Evolutionary conservation across 2,888 invertebrate genomes (phyloP).

Genomic region (Melikaiella ostensackeni): DNA sequence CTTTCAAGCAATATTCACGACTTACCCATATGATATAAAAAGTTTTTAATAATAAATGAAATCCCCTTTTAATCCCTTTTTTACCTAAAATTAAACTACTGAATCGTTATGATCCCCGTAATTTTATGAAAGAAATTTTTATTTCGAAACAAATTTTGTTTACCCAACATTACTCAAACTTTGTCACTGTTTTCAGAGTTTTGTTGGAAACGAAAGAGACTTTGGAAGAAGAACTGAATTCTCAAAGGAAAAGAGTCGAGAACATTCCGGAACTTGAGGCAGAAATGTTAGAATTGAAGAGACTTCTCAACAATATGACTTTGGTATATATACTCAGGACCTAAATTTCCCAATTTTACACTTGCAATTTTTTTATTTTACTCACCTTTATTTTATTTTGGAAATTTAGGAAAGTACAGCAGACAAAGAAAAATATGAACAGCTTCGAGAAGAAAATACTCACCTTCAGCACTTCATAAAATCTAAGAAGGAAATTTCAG

Average conservation of each 20-base stretch:
- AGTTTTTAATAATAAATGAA: too few species aligned
- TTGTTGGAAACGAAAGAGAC: slow-evolving; percentile 94
- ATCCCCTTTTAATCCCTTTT: too few species aligned
- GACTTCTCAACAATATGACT: slow-evolving; percentile 90
- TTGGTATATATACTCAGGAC: slow-evolving; percentile 79
- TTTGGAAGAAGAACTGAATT: slow-evolving; percentile 92
- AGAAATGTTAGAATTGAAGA: slow-evolving; percentile 90
- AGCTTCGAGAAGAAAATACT: slow-evolving; percentile 93
- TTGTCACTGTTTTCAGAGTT: slow-evolving; percentile 79
- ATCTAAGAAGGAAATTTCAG: slow-evolving; percentile 85
- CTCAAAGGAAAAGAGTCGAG: slow-evolving; percentile 90
- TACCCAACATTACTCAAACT: too few species aligned
- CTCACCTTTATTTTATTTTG: slow-evolving; percentile 38
- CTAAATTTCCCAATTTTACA: slow-evolving; percentile 22
- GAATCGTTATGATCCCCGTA: too few species aligned
- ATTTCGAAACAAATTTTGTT: too few species aligned
- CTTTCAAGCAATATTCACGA: too few species aligned
- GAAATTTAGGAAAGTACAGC: slow-evolving; percentile 87
- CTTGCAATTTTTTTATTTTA: slow-evolving; percentile 40
- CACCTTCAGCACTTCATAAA: slow-evolving; percentile 93
- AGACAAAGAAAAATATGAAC: slow-evolving; percentile 90
- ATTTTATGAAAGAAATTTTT: too few species aligned
- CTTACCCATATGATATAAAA: too few species aligned
- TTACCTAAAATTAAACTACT: too few species aligned
- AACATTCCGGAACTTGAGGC: slow-evolving; percentile 92